Base-by-base conservation (phyloP, 2,113 vertebrate genomes). In the Myrmecobius fasciatus region DNA sequence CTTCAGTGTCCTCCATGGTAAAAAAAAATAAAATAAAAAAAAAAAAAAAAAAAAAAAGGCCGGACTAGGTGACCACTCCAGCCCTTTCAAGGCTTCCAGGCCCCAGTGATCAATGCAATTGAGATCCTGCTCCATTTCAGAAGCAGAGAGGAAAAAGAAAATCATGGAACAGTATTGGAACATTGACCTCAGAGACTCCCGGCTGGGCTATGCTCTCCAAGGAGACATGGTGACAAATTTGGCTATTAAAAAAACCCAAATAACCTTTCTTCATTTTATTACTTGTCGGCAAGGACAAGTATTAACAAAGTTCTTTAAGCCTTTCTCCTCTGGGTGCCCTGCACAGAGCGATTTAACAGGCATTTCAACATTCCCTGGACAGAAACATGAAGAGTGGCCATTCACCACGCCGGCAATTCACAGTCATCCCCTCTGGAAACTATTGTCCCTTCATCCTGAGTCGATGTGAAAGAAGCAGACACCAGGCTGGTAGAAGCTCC, bases 301-400 rank as follows among this genome's bases (percentile, higher is more conserved):
- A 96, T 95, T n/a, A 75, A 75, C n/a, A 10, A 94, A 95, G 91
- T 75, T 94, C n/a, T 46, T 89, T 43, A 96, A 67, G 94, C 91
- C 96, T 96, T 96, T 92, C 91, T 97, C 96, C 94, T 96, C 54
- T 54, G 95, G 91, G 95, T 97, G 75, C 95, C 96, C 89, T 94
- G 97, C 92, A 96, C 94, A 96, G 95, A 95, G 96, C 89, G 54
- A 97, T 96, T 96, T 97, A 95, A 94, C 91, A 95, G 96, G 92
- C 93, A 51, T 54, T 90, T 95, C 93, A n/a, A 22, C 52, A 54
- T 25, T 95, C 96, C 95, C 93, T 0, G n/a, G 67, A 43, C 8
- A 43, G n/a, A 83, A 43, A 83, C 10, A 43, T 43, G n/a, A 90
- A 96, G 94, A 56, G 92, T 36, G 97, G 90, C 49, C 28, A 83